A percentile compares a stretch with the other conserved stretches of the same genome.
Conservation (phyloP, 1,140 invertebrate species). For the Pemphigus obesinymphae region DNA sequence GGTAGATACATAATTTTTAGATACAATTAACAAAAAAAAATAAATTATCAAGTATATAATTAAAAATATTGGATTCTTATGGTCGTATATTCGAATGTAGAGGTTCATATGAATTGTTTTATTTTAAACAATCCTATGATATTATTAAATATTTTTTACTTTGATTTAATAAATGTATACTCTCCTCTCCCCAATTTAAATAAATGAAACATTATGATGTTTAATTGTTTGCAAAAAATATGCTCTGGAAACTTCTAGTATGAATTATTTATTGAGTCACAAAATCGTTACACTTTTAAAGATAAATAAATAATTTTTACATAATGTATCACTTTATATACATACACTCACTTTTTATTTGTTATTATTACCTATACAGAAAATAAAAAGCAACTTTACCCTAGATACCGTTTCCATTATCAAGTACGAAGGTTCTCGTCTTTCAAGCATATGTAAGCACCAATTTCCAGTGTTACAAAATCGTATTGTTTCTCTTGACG, state of each 20-base stretch:
- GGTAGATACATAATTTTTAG: too few relatives aligned
- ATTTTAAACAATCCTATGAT: too few relatives aligned
- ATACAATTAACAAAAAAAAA: too few relatives aligned
- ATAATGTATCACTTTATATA: neutral
- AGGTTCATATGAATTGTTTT: too few relatives aligned
- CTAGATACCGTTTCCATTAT: neutral
- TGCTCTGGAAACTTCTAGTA: neutral
- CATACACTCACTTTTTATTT: neutral
- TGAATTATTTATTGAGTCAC: neutral
- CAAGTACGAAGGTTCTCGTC: neutral
- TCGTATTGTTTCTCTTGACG: neutral
- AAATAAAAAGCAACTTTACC: neutral
- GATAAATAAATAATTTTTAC: neutral
- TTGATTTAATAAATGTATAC: too few relatives aligned
- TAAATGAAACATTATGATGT: neutral
- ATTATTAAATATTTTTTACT: too few relatives aligned
- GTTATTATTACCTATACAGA: neutral
- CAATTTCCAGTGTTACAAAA: neutral
- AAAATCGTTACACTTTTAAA: neutral
- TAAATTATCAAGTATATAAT: too few relatives aligned
- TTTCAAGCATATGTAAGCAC: neutral
- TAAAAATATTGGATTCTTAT: too few relatives aligned
- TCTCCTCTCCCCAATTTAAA: too few relatives aligned
- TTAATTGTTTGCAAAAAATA: neutral
- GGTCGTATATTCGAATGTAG: too few relatives aligned